A percentile compares a stretch with the other conserved stretches of the same genome.
phyloP scores from a whole-genome alignment of 2,797 vertebrate species.

The Anguilla obscura region DNA sequence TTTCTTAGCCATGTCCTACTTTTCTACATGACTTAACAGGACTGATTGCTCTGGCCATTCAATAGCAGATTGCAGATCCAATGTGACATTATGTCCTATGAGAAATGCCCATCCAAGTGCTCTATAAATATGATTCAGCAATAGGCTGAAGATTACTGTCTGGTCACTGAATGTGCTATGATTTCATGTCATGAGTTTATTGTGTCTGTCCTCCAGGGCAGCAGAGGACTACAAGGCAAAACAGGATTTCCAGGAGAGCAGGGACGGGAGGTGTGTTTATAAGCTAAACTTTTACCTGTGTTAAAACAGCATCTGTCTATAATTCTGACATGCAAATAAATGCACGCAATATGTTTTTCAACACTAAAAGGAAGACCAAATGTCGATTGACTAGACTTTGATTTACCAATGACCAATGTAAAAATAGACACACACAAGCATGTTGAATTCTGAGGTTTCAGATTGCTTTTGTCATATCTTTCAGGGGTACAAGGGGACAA shows the following conservation, averaged over 20 bases:
- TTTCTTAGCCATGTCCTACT: neutral
- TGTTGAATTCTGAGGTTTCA: neutral
- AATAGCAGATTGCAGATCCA: neutral
- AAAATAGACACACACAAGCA: neutral
- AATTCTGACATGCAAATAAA: neutral
- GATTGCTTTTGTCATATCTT: constrained; percentile 13
- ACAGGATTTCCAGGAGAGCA: constrained; percentile 67
- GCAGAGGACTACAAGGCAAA: constrained; percentile 69
- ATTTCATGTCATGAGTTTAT: neutral
- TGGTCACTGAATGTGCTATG: neutral
- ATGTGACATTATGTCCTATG: neutral
- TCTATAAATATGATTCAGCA: no score
- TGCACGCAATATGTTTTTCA: neutral
- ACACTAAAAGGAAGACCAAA: neutral
- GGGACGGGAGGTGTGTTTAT: constrained; percentile 71
- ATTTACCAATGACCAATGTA: neutral
- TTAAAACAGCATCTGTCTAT: neutral
- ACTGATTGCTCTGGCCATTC: neutral
- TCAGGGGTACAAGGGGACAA: constrained; percentile 78
- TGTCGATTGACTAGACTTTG: neutral
- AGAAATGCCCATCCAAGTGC: neutral
- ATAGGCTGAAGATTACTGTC: neutral
- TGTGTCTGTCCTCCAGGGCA: constrained; percentile 60
- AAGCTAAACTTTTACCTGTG: neutral
- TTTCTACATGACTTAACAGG: neutral